Evolutionary conservation across 2,888 invertebrate species (phyloP).

Genomic region (Aleiodes testaceus): DNA sequence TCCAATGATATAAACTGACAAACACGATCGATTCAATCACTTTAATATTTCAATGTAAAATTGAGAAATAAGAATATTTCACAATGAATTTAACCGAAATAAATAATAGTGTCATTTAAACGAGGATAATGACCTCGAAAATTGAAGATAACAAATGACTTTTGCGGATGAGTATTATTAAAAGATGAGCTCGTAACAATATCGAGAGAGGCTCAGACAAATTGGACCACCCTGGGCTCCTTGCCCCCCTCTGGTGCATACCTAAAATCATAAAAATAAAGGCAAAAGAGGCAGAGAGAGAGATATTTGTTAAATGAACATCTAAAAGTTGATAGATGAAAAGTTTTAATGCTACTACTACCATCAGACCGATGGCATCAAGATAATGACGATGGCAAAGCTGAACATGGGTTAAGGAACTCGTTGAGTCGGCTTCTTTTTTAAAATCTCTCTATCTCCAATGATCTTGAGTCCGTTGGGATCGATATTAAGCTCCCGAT

Average conservation of each 20-base stretch:
- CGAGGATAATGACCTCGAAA: constrained; percentile 25
- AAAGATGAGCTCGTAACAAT: constrained; percentile 71
- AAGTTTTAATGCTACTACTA: constrained; percentile 27
- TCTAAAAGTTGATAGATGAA: constrained; percentile 36
- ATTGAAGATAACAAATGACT: constrained; percentile 48
- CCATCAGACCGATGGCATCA: constrained; percentile 42
- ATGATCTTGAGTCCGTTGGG: constrained; percentile 16
- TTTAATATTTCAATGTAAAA: neutral
- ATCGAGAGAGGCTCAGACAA: constrained; percentile 68
- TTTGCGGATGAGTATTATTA: constrained; percentile 61
- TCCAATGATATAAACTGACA: constrained; percentile 24
- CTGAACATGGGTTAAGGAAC: constrained; percentile 26
- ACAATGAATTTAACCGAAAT: neutral
- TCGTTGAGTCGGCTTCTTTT: constrained; percentile 32
- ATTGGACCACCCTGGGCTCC: constrained; percentile 71
- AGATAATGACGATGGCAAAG: constrained; percentile 43
- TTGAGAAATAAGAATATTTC: neutral
- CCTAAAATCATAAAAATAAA: constrained; percentile 32
- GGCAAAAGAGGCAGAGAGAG: constrained; percentile 9
- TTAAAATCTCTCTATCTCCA: constrained; percentile 26
- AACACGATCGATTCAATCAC: constrained; percentile 23
- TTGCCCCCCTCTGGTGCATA: constrained; percentile 52
- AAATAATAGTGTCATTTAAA: constrained; percentile 25
- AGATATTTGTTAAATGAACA: constrained; percentile 42
- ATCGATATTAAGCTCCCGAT: constrained; percentile 35